A percentile compares a stretch with the other conserved stretches of the same genome.
Evolutionary conservation across 2,797 vertebrate species (phyloP).

Genomic region (Neomorphus geoffroyi): DNA sequence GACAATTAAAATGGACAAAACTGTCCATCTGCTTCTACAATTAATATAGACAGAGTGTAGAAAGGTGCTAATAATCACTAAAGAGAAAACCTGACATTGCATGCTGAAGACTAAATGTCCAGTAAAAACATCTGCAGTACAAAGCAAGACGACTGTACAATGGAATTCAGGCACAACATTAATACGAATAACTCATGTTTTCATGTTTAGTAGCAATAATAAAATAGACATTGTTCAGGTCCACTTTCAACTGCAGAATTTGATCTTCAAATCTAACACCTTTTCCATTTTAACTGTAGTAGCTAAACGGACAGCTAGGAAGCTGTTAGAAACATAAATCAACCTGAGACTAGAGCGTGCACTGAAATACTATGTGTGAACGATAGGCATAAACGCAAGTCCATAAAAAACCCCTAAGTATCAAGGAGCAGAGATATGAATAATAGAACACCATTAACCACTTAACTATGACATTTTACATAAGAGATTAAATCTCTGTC

Average conservation of each 20-base stretch:
- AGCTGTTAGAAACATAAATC: not conserved
- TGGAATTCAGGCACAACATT: not conserved
- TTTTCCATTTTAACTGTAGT: not conserved
- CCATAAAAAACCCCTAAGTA: not conserved
- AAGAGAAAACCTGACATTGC: not conserved
- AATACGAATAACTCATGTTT: not conserved
- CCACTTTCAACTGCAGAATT: not conserved
- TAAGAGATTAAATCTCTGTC: not conserved
- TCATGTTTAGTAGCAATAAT: not conserved
- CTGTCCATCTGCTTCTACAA: conserved; percentile 60
- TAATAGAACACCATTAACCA: not conserved
- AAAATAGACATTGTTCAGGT: not conserved
- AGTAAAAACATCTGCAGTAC: not conserved
- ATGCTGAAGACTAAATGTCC: conserved; percentile 11
- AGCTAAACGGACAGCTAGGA: not conserved
- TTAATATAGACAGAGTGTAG: not conserved
- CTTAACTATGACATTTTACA: not conserved
- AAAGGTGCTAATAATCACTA: conserved; percentile 35
- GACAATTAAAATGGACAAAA: conserved; percentile 58
- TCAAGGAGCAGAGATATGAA: not conserved
- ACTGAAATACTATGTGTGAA: not conserved
- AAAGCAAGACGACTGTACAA: not conserved
- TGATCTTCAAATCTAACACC: not conserved
- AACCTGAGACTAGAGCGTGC: not conserved
- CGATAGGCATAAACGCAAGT: not conserved